Evolutionary conservation across 2,113 vertebrate species (phyloP).

Genomic region (Neoarius graeffei): DNA sequence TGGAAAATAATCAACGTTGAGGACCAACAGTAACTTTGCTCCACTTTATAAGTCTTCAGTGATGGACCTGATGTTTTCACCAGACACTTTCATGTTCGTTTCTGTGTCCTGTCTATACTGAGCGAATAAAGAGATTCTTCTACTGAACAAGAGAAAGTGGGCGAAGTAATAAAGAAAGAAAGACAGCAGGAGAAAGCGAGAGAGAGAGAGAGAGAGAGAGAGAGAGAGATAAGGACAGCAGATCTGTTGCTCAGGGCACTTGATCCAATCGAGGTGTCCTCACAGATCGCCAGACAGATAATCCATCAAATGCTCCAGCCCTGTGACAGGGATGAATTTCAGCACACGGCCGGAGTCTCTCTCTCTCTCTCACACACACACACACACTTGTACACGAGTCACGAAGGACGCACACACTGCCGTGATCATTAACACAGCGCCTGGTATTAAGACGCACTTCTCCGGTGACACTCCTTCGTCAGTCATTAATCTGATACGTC

Average conservation of each 20-base stretch:
- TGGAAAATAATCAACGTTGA: not conserved
- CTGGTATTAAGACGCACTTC: constrained; percentile 33
- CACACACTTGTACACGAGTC: not conserved
- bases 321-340: constrained; percentile 69
- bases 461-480: constrained; percentile 6
- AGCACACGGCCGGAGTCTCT: constrained; percentile 48
- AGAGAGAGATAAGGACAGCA: constrained; percentile 22
- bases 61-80: not conserved
- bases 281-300: constrained; percentile 72
- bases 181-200: not conserved
- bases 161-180: not conserved
- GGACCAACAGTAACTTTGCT: not conserved
- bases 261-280: constrained; percentile 69
- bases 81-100: not conserved
- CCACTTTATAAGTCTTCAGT: no score
- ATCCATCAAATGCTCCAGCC: constrained; percentile 79
- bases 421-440: constrained; percentile 32
- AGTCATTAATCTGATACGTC: constrained; percentile 11
- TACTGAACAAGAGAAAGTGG: not conserved
- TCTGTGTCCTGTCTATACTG: not conserved
- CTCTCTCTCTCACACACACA: not conserved
- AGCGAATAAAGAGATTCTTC: not conserved
- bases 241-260: constrained; percentile 60
- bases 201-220: not conserved
- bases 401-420: constrained; percentile 53